Base-by-base conservation (phyloP, 2,888 invertebrate genomes). In the Taphrorychus bicolor region DNA sequence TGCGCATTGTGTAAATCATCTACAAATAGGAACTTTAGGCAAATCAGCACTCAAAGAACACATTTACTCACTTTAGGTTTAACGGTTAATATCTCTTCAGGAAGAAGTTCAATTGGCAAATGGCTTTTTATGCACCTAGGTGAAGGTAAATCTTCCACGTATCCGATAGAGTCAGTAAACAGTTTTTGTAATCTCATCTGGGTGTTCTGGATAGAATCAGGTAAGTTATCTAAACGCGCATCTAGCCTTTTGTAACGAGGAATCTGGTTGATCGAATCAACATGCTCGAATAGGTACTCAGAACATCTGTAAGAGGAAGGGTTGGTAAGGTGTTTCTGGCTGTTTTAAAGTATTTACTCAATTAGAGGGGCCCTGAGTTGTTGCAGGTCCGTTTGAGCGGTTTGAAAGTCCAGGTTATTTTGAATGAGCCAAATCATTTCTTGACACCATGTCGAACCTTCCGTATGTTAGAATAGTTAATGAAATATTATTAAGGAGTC, bases 391-490 rank as follows among this genome's bases (percentile, higher is more conserved):
- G 56, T 87, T 76, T 87, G 88, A 0, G 93, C 92, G 16, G 86
- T 87, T 75, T 91, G 89, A 75, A 89, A 93, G 78, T 97, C 88
- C 70, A 94, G 84, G 74, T 91, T 87, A 75, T 93, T 91, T 3
- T 90, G 89, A 67, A 97, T 87, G n/a, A 95, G 85, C 92, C 95
- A 97, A 2, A 93, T 88, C 89, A 97, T 94, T 84, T 97, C 96
- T 78, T 95, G 95, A 0, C 92, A 89, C 96, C 96, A 97, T 0
- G 96, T 96, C 17, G 95, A 95, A 11, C 93, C 92, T 92, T 5
- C 5, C 11, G 5, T 32, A 7, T 32, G 5, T 32, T 32, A 32
- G 7, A 32, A 32, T 32, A 32, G 7, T 16, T 9, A 16, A 45
- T 5, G 14, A 11, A 11, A 14, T 5, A 2, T n/a, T 16, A 48